Evolutionary conservation across 1,140 invertebrate genomes (phyloP), one percentile per base, ranked within the genome.

Genomic region (Zaprionus africanus): DNA sequence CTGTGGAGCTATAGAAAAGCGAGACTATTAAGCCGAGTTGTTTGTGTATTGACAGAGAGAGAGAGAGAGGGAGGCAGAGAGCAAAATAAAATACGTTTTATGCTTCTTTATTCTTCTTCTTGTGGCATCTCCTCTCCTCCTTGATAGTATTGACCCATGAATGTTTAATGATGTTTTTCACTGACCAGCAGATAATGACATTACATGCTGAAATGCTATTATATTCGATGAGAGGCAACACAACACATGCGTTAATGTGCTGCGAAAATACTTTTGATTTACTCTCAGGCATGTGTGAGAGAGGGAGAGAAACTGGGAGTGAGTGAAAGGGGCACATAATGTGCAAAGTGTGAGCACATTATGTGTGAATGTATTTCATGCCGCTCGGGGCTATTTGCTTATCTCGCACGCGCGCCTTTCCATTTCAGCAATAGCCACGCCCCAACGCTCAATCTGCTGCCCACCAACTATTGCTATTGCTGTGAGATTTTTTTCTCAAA

Each of bases 331-430:
- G n/a, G 2, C 6, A 17, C 6, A 46, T 46, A 46, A 46, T 46
- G 41, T 46, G 41, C 41, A 46, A 46, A 46, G 41, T 46, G 41
- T 4, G 41, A 46, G 41, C 74, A 74, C 70, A 87, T 84, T 84
- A 87, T 90, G 84, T 87, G 82, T 68, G 81, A 88, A 87, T 88
- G 84, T 88, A 74, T 84, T 88, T 83, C 71, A 65, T 67, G 81
- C 57, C 36, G 66, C 70, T 61, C 22, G 19, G 4, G 74, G 60
- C 75, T 77, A 71, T 80, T 82, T 78, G 70, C 69, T 87, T 87
- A 88, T 87, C 81, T 82, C 49, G 70, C 63, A 76, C 79, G 83
- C 73, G 82, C 76, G 58, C 68, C 46, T 76, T 75, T 64, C 22
- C 63, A 60, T 71, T 36, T 53, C 13, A 41, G 15, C 15, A 41